Evolutionary conservation across 2,113 vertebrate species (phyloP), one percentile per base, ranked within the genome.

Genomic region (Speoplatyrhinus poulsoni): DNA sequence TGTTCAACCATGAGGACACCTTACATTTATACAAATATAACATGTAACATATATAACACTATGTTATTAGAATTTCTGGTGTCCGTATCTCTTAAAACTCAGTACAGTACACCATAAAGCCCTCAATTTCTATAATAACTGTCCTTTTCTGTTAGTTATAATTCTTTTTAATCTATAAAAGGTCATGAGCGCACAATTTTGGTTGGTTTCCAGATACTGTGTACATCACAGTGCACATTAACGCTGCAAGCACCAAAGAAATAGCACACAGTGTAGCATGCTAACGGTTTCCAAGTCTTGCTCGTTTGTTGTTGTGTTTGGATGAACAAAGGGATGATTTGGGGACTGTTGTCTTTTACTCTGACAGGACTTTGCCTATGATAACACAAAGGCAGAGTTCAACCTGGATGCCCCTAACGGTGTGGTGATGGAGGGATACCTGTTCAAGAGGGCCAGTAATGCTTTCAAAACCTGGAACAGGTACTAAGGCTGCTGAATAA

Each of bases 401-500:
- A 95, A 98, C 0, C 92, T 98, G 52, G 98, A 99, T 0, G 96
- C 97, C 2, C 96, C 96, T 0, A 96, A 95, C 1, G 98, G 98
- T 0, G 96, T 99, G 84, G 98, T 98, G 83, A 98, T 99, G 98
- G 98, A 99, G 87, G 98, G 98, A 0, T 99, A 99, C 87, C 93
- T 99, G 79, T 99, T 98, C 86, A 99, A 99, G 90, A 96, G 98
- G 79, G 96, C 98, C 76, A 99, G 98, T 89, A 99, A 99, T 0
- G 96, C 98, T 57, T 99, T 99, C 75, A 99, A 99, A 89, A 99
- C 97, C 0, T 99, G 98, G 98, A 99, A 99, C 84, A 93, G 98
- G 98, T 98, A 82, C 69, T 36, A 15, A 36, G 8, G 52, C 59
- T 1, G 1, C 26, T 26, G 26, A 26, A 26, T 26, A 26, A 26